Base-by-base conservation (phyloP, 2,888 invertebrate species). In the Tyria jacobaeae region DNA sequence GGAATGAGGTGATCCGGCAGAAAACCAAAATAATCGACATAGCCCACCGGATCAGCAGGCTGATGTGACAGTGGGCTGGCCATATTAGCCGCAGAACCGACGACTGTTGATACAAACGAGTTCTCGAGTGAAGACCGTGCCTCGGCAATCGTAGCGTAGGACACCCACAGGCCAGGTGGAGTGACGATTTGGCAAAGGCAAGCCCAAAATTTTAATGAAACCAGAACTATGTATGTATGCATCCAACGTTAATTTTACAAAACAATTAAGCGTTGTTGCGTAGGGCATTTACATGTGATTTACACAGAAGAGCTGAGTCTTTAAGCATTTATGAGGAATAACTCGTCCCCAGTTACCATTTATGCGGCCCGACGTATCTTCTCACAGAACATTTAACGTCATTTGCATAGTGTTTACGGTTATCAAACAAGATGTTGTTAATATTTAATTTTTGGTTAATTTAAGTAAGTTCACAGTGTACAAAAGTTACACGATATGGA, bases 371-470 rank as follows among this genome's bases (percentile, higher is more conserved):
- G 68, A 83, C 77, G 70, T 75, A 76, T 76, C 75, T 69, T 73
- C 73, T 75, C 66, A 70, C 62, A 63, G 57, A 64, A 68, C 60
- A 71, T 76, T 79, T 71, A 70, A 70, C 73, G 65, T 70, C 59
- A 80, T 83, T 83, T 79, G 62, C 79, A 79, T 80, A 75, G 44
- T 66, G 62, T 64, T 57, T 60, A 67, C 50, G 53, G 9, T 41
- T 54, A 62, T 63, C 50, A 65, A 64, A 62, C 60, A 57, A 66
- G 48, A 61, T 62, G 55, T 63, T 60, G 58, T 39, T 56, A 54
- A 62, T 62, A 37, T 60, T 69, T 62, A 37, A 60, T 69, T 53
- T 51, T 15, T 24, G 17, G 7, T 21, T 25, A 35, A n/a, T 37
- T 37, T 10, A 24, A 52, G 37, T 35, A 15, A 24, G 37, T 24